Evolutionary conservation across 2,888 invertebrate genomes (phyloP).

Genomic region (Monochamus alternatus): DNA sequence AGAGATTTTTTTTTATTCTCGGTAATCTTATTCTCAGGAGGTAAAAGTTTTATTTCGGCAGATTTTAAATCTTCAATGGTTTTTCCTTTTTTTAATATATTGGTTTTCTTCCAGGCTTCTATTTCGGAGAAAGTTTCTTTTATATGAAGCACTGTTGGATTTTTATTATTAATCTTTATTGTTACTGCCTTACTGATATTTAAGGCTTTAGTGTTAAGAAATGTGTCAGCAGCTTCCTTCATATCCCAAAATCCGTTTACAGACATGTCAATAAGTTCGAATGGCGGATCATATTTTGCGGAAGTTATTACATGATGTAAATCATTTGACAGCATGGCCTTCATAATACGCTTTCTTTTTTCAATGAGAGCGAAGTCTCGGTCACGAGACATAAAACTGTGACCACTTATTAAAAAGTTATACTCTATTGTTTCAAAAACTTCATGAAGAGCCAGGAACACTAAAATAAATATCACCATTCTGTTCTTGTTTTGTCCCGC

Average conservation of each 20-base stretch:
- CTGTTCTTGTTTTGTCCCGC: slow-evolving; percentile 1
- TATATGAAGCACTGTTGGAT: too few species aligned
- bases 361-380: slow-evolving; percentile 42
- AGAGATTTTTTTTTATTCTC: too few species aligned
- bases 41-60: too few species aligned
- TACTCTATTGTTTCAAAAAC: slow-evolving; percentile 19
- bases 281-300: neutral
- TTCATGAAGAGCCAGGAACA: neutral
- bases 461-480: neutral
- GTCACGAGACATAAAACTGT: slow-evolving; percentile 56
- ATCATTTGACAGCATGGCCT: neutral
- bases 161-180: too few species aligned
- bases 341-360: neutral
- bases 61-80: slow-evolving; percentile 16
- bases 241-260: too few species aligned
- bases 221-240: too few species aligned
- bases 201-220: too few species aligned
- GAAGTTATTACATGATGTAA: too few species aligned
- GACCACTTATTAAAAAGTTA: slow-evolving; percentile 54
- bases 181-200: too few species aligned
- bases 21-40: too few species aligned
- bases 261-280: too few species aligned
- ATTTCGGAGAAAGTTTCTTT: too few species aligned
- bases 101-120: slow-evolving; percentile 1
- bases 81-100: slow-evolving; percentile 26